Evolutionary conservation across 2,888 invertebrate genomes (phyloP), one percentile per base, ranked within the genome.

Genomic region (Mylabris sibirica): DNA sequence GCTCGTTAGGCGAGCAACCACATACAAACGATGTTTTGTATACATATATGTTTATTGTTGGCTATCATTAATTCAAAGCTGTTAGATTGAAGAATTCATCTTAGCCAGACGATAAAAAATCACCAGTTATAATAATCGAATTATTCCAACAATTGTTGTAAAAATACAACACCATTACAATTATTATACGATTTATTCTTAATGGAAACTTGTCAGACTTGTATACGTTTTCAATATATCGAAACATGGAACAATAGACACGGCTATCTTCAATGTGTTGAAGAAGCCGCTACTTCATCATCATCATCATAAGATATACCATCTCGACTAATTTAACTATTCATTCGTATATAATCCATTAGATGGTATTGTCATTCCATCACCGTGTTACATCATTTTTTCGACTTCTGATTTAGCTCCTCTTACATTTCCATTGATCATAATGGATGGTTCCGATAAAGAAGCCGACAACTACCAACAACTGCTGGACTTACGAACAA

Each of bases 1-100:
- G 69, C 75, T 75, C 66, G 75, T 75, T 75, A 75, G 75, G 65
- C 59, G 35, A 67, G 59, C 65, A 68, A 64, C 63, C 67, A 65
- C 49, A 64, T 65, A 72, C 72, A 69, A 69, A 68, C 64, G 68
- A 68, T 70, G 70, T 70, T 68, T 73, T 68, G 66, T 71, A 68
- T 44, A 17, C 20, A 20, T 49, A 20, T 8, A 49, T 24, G 11
- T 57, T 24, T 57, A 57, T 57, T 24, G 57, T 57, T 57, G 57
- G 9, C 44, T 63, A 26, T 41, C 26, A 38, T 17, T 35, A 63
- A 63, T 41, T 44, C 63, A 24, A 57, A 57, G 24, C 14, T 24
- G 22, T 24, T 24, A 22, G 57, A 57, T 12, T 57, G 12, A 49
- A 49, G 41, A 44, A 44, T 44, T 17, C 49, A 49, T 9, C 9